phyloP scores from a whole-genome alignment of 2,888 invertebrate species.

The Laothoe populi region DNA sequence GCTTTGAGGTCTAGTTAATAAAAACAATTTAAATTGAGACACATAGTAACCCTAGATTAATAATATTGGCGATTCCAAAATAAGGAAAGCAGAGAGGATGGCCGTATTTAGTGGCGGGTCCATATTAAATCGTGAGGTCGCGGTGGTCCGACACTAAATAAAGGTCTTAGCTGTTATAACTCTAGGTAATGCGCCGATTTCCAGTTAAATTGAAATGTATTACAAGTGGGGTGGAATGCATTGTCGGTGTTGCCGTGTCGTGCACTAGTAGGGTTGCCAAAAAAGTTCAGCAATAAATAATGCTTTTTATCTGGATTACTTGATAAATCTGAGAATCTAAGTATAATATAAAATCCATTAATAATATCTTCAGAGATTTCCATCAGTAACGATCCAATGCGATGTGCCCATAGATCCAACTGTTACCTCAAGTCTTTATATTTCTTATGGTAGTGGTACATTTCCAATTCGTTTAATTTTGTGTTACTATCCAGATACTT shows the following conservation, averaged over 20 bases:
- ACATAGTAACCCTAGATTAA: slow-evolving; percentile 24
- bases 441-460: too few species aligned
- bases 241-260: slow-evolving; percentile 46
- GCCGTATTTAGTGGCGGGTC: slow-evolving; percentile 33
- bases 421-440: too few species aligned
- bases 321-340: not conserved
- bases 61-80: slow-evolving; percentile 26
- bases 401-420: too few species aligned
- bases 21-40: not conserved
- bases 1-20: not conserved
- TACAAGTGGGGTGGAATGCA: slow-evolving; percentile 57
- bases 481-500: too few species aligned
- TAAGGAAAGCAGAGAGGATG: slow-evolving; percentile 32
- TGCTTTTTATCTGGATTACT: not conserved
- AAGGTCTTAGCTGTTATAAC: slow-evolving; percentile 50
- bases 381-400: too few species aligned
- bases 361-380: too few species aligned
- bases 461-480: too few species aligned
- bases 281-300: not conserved
- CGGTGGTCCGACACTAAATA: slow-evolving; percentile 53
- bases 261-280: slow-evolving; percentile 21
- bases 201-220: slow-evolving; percentile 66
- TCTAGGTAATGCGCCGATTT: slow-evolving; percentile 54
- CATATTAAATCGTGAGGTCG: slow-evolving; percentile 35
- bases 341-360: not conserved